Evolutionary conservation across 92 coral and sea anemone genomes (phyloP).

Genomic region (Anthopleura xanthogrammica): DNA sequence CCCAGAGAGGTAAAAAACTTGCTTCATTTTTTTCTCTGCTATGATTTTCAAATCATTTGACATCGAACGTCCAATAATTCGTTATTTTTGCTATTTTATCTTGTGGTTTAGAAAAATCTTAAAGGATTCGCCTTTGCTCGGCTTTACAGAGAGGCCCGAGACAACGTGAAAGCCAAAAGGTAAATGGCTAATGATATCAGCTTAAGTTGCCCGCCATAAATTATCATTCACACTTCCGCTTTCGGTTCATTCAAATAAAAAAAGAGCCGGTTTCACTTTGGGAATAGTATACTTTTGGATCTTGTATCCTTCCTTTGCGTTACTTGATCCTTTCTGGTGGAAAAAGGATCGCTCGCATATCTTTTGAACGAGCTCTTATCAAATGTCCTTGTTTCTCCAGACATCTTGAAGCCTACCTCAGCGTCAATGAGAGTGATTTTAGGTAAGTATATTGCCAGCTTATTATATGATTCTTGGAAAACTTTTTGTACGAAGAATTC

Average conservation of each 20-base stretch:
- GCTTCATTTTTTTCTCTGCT: neutral
- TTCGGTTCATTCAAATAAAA: neutral
- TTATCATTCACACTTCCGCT: neutral
- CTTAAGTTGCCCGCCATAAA: neutral
- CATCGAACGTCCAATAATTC: neutral
- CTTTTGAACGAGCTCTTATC: neutral
- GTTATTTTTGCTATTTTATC: neutral
- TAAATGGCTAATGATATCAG: slow-evolving; percentile 37
- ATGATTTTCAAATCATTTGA: neutral
- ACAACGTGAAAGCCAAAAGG: slow-evolving; percentile 79
- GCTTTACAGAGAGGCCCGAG: slow-evolving; percentile 82
- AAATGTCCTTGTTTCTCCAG: slow-evolving; percentile 33
- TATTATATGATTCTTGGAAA: neutral
- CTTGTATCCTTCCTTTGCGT: neutral
- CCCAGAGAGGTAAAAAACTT: slow-evolving; percentile 66
- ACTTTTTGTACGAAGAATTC: neutral
- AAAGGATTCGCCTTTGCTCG: slow-evolving; percentile 94
- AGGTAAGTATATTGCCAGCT: slow-evolving; percentile 44
- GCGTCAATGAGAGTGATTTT: slow-evolving; percentile 85
- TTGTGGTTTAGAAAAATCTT: slow-evolving; percentile 69
- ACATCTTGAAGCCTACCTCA: slow-evolving; percentile 77
- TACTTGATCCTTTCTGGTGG: no score
- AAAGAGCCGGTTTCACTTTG: slow-evolving; percentile 13
- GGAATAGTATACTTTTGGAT: neutral
- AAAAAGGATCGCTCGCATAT: neutral